Evolutionary conservation across 2,888 invertebrate species (phyloP).

Genomic region (Thalpophila matura): DNA sequence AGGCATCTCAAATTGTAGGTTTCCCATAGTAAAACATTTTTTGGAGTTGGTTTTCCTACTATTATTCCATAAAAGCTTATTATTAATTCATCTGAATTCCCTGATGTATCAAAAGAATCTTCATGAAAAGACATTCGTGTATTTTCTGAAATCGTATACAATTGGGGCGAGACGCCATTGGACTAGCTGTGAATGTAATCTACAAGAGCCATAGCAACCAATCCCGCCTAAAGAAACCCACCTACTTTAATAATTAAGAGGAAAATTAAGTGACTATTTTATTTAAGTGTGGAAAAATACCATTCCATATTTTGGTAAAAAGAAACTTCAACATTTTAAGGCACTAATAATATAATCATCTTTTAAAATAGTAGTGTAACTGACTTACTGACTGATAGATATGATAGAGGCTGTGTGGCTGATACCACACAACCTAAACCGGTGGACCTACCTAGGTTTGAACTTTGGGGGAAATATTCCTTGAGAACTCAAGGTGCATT

Average conservation of each 20-base stretch:
- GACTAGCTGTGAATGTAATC: constrained; percentile 4
- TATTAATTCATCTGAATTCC: neutral
- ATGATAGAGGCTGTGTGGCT: too few species aligned
- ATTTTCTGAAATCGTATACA: constrained; percentile 8
- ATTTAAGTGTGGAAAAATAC: neutral
- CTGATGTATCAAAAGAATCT: neutral
- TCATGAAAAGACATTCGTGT: constrained; percentile 1
- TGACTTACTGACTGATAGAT: too few species aligned
- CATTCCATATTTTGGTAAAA: neutral
- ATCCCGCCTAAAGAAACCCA: constrained; percentile 24
- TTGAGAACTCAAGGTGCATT: too few species aligned
- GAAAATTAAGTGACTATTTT: constrained; percentile 4
- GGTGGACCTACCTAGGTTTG: too few species aligned
- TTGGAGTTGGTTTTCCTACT: too few species aligned
- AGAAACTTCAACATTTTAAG: too few species aligned
- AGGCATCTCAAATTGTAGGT: too few species aligned
- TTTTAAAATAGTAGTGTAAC: too few species aligned
- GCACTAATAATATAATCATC: too few species aligned
- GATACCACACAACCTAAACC: too few species aligned
- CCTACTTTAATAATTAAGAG: constrained; percentile 7
- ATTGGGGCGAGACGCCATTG: neutral
- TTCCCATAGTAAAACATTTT: too few species aligned
- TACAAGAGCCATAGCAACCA: constrained; percentile 11
- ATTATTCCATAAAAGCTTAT: neutral
- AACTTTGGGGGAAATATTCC: too few species aligned